These are phyloP conservation scores for Copidosoma floridanum DNA, from an alignment of 1,140 invertebrate genomes.

Conservation along the genomic window DNA sequence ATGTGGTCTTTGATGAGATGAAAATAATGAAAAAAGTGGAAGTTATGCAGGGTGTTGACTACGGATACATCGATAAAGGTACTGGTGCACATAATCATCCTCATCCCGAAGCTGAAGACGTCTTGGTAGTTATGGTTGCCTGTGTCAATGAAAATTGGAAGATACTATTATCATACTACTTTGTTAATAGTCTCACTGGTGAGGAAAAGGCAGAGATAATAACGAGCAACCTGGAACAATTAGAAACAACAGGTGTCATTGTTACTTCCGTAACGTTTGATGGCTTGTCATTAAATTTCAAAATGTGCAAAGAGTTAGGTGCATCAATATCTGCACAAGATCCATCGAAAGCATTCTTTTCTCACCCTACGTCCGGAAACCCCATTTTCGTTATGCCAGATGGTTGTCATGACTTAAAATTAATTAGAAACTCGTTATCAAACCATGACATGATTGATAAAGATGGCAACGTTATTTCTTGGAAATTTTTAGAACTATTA, in stretches of 20 bases:
- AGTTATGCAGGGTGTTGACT: conserved; percentile 19
- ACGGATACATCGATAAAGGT: conserved; percentile 15
- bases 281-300: conserved; percentile 21
- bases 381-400: conserved; percentile 31
- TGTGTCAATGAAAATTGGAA: conserved; percentile 22
- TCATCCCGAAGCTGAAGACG: neutral
- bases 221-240: conserved; percentile 6
- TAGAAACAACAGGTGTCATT: conserved; percentile 18
- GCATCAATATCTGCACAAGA: conserved; percentile 1
- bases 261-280: conserved; percentile 31
- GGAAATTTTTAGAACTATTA: conserved; percentile 30
- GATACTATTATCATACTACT: conserved; percentile 26
- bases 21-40: conserved; percentile 21
- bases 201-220: conserved; percentile 13
- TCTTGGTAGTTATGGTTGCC: conserved; percentile 24
- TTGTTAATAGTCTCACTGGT: conserved; percentile 20
- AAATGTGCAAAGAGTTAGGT: conserved; percentile 14
- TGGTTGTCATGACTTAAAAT: conserved; percentile 34
- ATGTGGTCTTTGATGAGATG: conserved; percentile 31
- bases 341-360: conserved; percentile 26
- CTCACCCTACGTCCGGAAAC: conserved; percentile 23
- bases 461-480: conserved; percentile 27
- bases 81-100: neutral
- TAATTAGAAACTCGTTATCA: conserved; percentile 29
- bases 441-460: conserved; percentile 12